These are phyloP conservation scores for Nemotelus pantherinus DNA, from an alignment of 2,888 invertebrate species.

Conservation along the genomic window DNA sequence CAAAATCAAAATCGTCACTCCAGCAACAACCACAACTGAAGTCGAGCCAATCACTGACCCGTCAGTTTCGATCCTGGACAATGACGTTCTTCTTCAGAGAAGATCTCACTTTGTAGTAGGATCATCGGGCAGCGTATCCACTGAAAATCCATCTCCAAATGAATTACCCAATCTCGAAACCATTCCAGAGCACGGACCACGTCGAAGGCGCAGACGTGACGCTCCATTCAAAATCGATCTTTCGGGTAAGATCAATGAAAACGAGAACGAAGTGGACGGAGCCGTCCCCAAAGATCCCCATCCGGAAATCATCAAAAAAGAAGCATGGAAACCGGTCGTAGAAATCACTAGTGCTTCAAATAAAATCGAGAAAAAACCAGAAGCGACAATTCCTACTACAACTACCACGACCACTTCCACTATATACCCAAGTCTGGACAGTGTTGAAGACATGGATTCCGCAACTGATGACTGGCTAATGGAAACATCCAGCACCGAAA, in stretches of 20 bases:
- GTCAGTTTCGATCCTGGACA: conserved; percentile 28
- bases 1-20: conserved; percentile 37
- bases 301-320: background rate
- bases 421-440: background rate
- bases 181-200: conserved; percentile 74
- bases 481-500: conserved; percentile 40
- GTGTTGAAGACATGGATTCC: conserved; percentile 47
- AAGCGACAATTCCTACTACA: background rate
- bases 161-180: conserved; percentile 68
- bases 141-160: conserved; percentile 56
- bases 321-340: background rate
- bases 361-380: conserved; percentile 7
- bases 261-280: conserved; percentile 68
- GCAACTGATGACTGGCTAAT: conserved; percentile 41
- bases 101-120: conserved; percentile 74
- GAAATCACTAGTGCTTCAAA: conserved; percentile 22
- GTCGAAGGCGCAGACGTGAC: conserved; percentile 54
- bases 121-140: conserved; percentile 62
- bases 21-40: conserved; percentile 18
- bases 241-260: conserved; percentile 65
- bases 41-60: conserved; percentile 38
- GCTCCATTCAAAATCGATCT: conserved; percentile 34
- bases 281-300: conserved; percentile 53
- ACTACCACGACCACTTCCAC: conserved; percentile 1
- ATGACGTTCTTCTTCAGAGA: conserved; percentile 47